Evolutionary conservation across 2,888 invertebrate species (phyloP).

Genomic region (Scaptomyza caliginosa): DNA sequence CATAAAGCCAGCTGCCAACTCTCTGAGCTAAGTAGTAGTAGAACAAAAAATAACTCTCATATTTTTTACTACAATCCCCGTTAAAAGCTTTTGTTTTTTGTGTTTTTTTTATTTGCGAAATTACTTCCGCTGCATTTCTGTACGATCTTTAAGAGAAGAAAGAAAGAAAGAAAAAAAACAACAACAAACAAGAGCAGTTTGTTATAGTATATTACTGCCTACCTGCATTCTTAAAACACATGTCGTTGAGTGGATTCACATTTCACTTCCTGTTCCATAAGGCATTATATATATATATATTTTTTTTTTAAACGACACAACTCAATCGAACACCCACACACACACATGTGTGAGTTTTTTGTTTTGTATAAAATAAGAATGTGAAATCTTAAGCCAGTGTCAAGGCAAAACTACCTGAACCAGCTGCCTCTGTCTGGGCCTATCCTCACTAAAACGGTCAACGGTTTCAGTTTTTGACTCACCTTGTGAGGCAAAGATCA

Average conservation of each 20-base stretch:
- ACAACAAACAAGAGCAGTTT: conserved; percentile 8
- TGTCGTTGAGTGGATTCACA: conserved; percentile 51
- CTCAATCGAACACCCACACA: conserved; percentile 50
- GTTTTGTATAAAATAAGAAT: conserved; percentile 14
- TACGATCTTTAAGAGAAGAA: conserved; percentile 12
- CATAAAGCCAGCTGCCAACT: conserved; percentile 16
- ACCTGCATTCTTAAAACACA: conserved; percentile 33
- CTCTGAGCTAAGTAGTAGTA: not conserved
- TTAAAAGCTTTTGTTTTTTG: conserved; percentile 4
- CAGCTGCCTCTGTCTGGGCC: not conserved
- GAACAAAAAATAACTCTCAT: conserved; percentile 3
- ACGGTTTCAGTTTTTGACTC: conserved; percentile 25
- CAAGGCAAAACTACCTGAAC: conserved; percentile 75
- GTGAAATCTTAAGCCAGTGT: conserved; percentile 60
- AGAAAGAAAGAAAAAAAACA: not conserved
- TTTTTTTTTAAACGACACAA: conserved; percentile 61
- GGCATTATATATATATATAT: conserved; percentile 29
- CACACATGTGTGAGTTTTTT: conserved; percentile 18
- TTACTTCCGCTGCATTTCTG: conserved; percentile 47
- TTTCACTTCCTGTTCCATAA: conserved; percentile 63
- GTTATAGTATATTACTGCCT: conserved; percentile 16
- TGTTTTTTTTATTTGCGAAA: conserved; percentile 26
- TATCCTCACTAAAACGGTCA: conserved; percentile 29
- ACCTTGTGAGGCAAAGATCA: conserved; percentile 50
- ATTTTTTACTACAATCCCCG: not conserved